Conservation (phyloP, 2,888 invertebrate genomes). For the Boloria selene region DNA sequence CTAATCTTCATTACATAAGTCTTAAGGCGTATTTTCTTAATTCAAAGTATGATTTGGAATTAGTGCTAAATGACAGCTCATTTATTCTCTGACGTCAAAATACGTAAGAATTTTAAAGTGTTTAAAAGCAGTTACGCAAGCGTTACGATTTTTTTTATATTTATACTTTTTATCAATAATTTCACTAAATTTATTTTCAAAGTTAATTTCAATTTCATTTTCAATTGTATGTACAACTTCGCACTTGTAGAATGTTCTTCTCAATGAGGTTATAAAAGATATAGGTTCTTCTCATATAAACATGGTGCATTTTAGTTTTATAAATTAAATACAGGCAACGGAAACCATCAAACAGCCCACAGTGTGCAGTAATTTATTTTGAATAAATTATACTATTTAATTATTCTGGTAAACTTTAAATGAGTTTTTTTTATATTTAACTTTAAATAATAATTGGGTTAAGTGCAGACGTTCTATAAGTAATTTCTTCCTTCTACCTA, state of each 20-base stretch:
- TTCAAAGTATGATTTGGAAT: not conserved
- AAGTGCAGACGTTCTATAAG: conserved; percentile 1
- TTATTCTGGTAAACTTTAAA: conserved; percentile 13
- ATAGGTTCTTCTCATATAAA: not conserved
- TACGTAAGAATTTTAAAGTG: not conserved
- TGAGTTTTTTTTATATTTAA: not conserved
- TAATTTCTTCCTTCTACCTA: not conserved
- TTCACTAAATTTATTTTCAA: too few species aligned
- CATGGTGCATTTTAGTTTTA: not conserved
- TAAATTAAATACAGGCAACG: not conserved
- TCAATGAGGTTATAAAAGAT: too few species aligned
- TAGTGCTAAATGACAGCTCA: not conserved
- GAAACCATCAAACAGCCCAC: not conserved
- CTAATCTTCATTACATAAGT: not conserved
- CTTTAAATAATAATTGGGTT: conserved; percentile 2
- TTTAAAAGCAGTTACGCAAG: not conserved
- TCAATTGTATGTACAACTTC: too few species aligned
- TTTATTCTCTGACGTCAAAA: conserved; percentile 15
- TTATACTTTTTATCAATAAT: too few species aligned
- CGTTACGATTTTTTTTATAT: not conserved
- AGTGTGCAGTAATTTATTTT: not conserved
- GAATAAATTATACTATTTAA: not conserved
- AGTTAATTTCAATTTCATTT: too few species aligned
- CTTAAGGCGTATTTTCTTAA: conserved; percentile 1
- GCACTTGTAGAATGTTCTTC: not conserved